phyloP scores from a whole-genome alignment of 2,797 vertebrate genomes.

The Ateles fusciceps region DNA sequence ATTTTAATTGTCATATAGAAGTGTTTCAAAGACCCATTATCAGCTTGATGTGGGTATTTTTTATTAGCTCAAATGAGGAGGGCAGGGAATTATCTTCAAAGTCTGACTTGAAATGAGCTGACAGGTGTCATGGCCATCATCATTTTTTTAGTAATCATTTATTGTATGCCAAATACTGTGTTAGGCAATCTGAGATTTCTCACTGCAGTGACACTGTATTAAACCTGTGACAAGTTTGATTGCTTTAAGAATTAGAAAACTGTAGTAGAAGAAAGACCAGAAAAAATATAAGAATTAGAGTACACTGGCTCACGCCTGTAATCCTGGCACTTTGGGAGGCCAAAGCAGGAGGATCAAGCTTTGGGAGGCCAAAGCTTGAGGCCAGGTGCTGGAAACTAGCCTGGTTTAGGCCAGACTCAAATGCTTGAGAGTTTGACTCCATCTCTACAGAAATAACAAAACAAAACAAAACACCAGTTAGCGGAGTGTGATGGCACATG shows the following conservation, averaged over 20 bases:
- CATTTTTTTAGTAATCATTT: neutral
- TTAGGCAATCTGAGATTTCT: neutral
- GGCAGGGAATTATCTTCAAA: neutral
- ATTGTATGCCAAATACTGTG: neutral
- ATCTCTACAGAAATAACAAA: neutral
- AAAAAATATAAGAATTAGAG: neutral
- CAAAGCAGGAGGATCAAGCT: neutral
- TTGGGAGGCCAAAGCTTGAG: neutral
- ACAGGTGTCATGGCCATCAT: neutral
- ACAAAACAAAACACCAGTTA: neutral
- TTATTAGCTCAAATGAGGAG: neutral
- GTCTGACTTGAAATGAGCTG: neutral
- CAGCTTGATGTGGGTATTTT: neutral
- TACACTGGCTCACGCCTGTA: neutral
- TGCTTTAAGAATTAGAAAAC: constrained; percentile 17
- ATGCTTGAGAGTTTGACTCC: neutral
- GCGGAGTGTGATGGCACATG: neutral
- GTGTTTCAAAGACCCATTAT: neutral
- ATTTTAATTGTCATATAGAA: neutral
- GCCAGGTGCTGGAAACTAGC: neutral
- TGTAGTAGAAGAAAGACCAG: neutral
- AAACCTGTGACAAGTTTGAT: neutral
- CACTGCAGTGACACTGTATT: neutral
- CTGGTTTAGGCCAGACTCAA: neutral
- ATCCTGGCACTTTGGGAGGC: neutral